Conservation (phyloP, 2,113 vertebrate genomes). For the Thermophis baileyi region DNA sequence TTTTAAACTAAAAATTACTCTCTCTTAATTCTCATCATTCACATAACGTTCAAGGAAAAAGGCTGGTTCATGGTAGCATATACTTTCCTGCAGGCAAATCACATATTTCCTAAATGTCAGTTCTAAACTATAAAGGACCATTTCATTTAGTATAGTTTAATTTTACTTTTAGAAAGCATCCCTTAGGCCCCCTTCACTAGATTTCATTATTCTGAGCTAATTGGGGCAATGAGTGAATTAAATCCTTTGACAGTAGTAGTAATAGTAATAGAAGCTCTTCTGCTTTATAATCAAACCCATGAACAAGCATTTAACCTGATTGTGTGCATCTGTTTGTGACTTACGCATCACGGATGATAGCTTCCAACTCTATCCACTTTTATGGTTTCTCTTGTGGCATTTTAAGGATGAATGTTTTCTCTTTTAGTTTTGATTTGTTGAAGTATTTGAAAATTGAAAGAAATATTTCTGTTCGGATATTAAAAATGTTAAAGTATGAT, state of each 20-base stretch:
- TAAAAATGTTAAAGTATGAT: not conserved
- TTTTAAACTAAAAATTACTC: not conserved
- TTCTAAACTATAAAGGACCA: not conserved
- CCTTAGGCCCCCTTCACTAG: not conserved
- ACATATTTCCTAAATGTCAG: not conserved
- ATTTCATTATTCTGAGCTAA: not conserved
- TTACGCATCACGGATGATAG: not conserved
- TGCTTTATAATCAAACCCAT: not conserved
- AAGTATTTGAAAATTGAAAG: not conserved
- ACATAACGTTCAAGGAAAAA: not conserved
- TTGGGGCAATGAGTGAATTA: not conserved
- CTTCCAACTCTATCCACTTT: not conserved
- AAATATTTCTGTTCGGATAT: not conserved
- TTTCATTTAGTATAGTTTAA: not conserved
- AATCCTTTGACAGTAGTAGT: not conserved
- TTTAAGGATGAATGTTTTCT: not conserved
- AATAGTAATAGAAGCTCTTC: not conserved
- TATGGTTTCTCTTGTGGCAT: not conserved
- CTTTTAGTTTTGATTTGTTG: not conserved
- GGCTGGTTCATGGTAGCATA: not conserved
- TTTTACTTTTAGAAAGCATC: not conserved
- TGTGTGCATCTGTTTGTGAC: not conserved
- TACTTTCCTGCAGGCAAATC: not conserved
- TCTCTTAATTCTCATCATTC: not conserved
- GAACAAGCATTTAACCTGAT: not conserved